Conservation (phyloP, 2,113 vertebrate genomes). For the Thinocorus orbignyianus region DNA sequence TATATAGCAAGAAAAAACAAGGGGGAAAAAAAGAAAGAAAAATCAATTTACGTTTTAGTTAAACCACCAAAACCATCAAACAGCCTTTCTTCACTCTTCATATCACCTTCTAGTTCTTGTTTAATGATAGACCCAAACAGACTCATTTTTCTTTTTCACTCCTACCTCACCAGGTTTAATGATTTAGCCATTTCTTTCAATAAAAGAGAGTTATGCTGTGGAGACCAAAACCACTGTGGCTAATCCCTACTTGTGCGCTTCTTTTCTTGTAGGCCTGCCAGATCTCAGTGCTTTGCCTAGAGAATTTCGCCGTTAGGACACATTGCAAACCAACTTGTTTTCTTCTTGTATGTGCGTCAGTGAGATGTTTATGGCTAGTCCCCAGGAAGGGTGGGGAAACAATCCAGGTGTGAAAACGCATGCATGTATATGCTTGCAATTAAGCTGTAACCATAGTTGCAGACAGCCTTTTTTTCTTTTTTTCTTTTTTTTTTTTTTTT, state of each 20-base stretch:
- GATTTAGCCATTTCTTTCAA: not conserved
- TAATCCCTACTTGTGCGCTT: not conserved
- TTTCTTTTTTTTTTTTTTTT: not conserved
- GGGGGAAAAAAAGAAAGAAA: rapidly evolving
- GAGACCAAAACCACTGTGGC: not conserved
- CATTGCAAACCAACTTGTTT: constrained; percentile 31
- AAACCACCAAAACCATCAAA: not conserved
- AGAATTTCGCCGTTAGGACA: not conserved
- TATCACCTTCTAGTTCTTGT: not conserved
- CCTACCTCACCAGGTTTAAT: not conserved
- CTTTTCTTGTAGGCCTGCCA: constrained; percentile 12
- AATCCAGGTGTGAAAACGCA: constrained; percentile 62
- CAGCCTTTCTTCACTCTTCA: not conserved
- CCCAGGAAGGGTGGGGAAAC: constrained; percentile 46
- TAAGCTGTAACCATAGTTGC: not conserved
- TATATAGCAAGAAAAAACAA: not conserved
- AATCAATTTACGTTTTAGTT: not conserved
- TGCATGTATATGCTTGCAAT: constrained; percentile 51
- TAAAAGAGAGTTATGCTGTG: not conserved
- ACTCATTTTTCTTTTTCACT: not conserved
- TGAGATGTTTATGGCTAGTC: constrained; percentile 12
- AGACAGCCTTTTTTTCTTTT: not conserved
- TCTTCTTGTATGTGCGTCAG: constrained; percentile 27
- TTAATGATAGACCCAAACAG: not conserved
- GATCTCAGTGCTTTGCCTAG: constrained; percentile 6